Percentiles rank a stretch among this genome's conserved stretches.
Evolutionary conservation across 1,140 invertebrate genomes (phyloP).

Genomic region (Bombus fervidus): DNA sequence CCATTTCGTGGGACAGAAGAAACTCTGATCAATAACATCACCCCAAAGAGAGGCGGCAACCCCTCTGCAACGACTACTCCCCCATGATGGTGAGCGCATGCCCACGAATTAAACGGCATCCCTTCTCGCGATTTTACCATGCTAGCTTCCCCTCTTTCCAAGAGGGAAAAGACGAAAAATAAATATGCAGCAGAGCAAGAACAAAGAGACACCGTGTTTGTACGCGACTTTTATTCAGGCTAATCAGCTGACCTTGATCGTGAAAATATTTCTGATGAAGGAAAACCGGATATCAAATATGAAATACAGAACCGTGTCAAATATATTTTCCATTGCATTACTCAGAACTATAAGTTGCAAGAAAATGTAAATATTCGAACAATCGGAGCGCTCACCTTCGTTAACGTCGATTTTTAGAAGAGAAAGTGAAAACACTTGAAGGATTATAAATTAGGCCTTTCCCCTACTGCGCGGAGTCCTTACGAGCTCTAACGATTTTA

Average conservation of each 20-base stretch:
- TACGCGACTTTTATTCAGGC: conserved; percentile 28
- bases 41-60: conserved; percentile 51
- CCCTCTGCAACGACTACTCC: conserved; percentile 56
- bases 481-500: too few species aligned
- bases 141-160: neutral
- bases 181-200: conserved; percentile 13
- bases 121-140: conserved; percentile 34
- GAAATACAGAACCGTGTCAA: too few species aligned
- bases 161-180: conserved; percentile 10
- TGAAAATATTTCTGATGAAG: conserved; percentile 12
- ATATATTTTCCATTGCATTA: too few species aligned
- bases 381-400: too few species aligned
- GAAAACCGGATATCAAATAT: neutral
- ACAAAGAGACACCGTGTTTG: conserved; percentile 16
- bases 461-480: too few species aligned
- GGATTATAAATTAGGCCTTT: too few species aligned
- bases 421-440: too few species aligned
- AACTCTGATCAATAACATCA: conserved; percentile 65
- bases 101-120: conserved; percentile 58
- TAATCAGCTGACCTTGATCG: conserved; percentile 57
- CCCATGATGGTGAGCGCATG: conserved; percentile 63
- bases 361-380: too few species aligned
- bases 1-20: conserved; percentile 57
- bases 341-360: too few species aligned
- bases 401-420: too few species aligned